Evolutionary conservation across 2,113 vertebrate species (phyloP), one percentile per base, ranked within the genome.

Genomic region (Phalacrocorax aristotelis): DNA sequence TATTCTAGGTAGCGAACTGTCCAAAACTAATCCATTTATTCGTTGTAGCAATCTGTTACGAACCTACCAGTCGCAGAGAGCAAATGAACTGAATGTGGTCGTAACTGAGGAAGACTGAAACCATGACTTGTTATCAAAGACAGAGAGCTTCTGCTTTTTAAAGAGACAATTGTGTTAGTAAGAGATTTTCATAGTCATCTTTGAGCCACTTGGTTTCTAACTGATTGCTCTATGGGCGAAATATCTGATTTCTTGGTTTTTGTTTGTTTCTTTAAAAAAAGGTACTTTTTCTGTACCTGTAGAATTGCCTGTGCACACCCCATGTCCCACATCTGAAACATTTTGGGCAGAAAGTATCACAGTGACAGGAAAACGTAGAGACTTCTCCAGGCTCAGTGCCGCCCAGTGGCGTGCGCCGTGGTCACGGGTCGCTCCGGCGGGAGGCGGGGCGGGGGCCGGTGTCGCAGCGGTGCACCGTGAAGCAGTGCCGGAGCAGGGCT

Each of bases 361-460:
- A 7, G 79, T 1, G 60, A 26, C 26, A 6, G 34, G n/a, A 15
- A 11, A 9, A 15, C 0, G 4, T 1, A 3, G 26, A 15, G 49
- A 7, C n/a, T 18, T 17, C 8, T 5, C 20, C 5, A 10, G 71
- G 32, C 44, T 60, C 1, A 5, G 48, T 15, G 69, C 7, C 57
- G 36, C 57, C 40, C 44, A 2, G 69, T 4, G 20, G 52, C 4
- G 32, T 2, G 25, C 22, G 40, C 13, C 1, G 3, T 4, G 18
- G 44, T 20, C 44, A 7, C 1, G 22, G 54, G 29, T 5, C 3
- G 75, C 54, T 16, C 32, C 4, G 18, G 25, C 3, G 5, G 34
- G 51, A 48, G 27, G 30, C 42, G 61, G 40, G 7, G 2, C 6
- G 18, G 55, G 16, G 14, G 11, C 30, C 26, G 70, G 21, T 4